Percentiles rank a stretch among this genome's conserved stretches.
Evolutionary conservation across 92 coral and sea anemone genomes (phyloP).

Genomic region (Parazoanthus darwini): DNA sequence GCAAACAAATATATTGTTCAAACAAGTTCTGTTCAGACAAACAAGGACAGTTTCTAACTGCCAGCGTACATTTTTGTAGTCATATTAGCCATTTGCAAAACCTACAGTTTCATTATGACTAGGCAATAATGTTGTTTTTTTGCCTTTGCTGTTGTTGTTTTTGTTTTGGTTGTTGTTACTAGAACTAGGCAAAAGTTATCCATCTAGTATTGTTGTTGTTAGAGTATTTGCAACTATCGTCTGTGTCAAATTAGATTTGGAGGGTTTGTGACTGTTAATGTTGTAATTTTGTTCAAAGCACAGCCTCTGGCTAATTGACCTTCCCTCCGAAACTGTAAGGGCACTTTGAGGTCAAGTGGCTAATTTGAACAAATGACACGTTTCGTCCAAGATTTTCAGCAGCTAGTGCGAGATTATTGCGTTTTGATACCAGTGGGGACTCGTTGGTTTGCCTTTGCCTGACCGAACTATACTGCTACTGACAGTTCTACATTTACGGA

Average conservation of each 20-base stretch:
- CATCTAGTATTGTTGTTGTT: background rate
- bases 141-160: too few relatives aligned
- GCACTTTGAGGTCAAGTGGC: slow-evolving; percentile 32
- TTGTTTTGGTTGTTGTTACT: background rate
- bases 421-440: background rate
- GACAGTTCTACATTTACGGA: background rate
- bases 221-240: background rate
- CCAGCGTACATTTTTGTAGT: too few relatives aligned
- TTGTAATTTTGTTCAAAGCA: background rate
- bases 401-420: too few relatives aligned
- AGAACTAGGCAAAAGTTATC: background rate
- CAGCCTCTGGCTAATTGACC: background rate
- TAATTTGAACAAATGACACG: slow-evolving; percentile 14
- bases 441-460: background rate
- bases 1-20: background rate
- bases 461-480: background rate
- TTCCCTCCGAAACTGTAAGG: background rate
- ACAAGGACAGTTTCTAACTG: background rate
- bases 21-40: background rate
- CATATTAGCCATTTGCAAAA: too few relatives aligned
- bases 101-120: too few relatives aligned
- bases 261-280: background rate
- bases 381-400: slow-evolving; percentile 24
- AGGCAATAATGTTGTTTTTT: too few relatives aligned
- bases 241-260: background rate